phyloP scores from a whole-genome alignment of 2,888 invertebrate species.

The Protonemura montana region DNA sequence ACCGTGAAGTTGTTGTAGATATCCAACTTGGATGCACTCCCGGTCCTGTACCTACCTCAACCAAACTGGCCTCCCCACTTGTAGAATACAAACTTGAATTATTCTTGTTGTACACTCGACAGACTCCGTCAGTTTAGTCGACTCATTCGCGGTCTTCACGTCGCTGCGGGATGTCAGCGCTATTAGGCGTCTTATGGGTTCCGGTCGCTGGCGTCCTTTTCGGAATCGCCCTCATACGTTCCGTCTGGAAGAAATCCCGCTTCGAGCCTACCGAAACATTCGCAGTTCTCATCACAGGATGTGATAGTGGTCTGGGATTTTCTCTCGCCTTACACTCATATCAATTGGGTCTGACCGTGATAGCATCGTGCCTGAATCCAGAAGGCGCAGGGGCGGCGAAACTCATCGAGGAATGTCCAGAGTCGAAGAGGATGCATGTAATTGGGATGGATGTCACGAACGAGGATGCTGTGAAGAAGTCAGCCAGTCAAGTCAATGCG shows the following conservation, averaged over 20 bases:
- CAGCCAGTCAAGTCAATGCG: constrained; percentile 40
- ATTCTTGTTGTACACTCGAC: neutral
- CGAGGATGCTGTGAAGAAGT: constrained; percentile 51
- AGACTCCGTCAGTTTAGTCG: neutral
- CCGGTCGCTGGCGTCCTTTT: neutral
- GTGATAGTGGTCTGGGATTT: constrained; percentile 57
- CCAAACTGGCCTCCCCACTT: neutral
- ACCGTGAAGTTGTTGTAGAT: no score
- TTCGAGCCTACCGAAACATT: neutral
- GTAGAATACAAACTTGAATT: neutral
- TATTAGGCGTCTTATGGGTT: neutral
- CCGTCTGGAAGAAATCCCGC: neutral
- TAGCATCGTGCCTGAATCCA: constrained; percentile 57
- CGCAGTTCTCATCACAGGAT: constrained; percentile 55
- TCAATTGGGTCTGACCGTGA: constrained; percentile 56
- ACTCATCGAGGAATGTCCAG: constrained; percentile 49
- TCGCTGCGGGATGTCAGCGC: neutral
- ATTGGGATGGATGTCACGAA: constrained; percentile 58
- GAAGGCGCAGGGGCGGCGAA: constrained; percentile 53
- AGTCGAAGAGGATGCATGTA: constrained; percentile 54
- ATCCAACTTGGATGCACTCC: neutral
- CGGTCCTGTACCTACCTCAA: neutral
- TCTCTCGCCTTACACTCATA: constrained; percentile 54
- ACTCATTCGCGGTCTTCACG: neutral
- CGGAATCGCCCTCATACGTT: neutral